Percentiles rank a stretch among this genome's conserved stretches.
Conservation (phyloP, 2,888 invertebrate genomes). For the Campoplex capitator region DNA sequence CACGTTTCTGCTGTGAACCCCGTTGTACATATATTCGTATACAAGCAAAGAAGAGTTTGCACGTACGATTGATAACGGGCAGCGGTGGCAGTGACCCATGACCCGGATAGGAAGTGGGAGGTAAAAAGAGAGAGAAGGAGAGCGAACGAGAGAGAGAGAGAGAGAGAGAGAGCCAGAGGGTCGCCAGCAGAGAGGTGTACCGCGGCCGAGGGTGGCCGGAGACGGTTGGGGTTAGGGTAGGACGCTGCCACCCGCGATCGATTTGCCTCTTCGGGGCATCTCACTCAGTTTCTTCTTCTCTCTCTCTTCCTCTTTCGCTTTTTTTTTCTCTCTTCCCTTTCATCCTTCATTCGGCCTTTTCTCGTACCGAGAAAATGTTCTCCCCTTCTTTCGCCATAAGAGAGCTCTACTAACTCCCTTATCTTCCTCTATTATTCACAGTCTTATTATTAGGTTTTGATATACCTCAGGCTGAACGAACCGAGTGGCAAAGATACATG, state of each 20-base stretch:
- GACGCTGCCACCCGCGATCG: constrained; percentile 78
- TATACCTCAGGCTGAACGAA: not conserved
- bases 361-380: constrained; percentile 46
- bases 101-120: constrained; percentile 80
- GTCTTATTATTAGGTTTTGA: constrained; percentile 38
- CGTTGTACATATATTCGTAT: constrained; percentile 54
- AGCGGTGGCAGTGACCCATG: constrained; percentile 84
- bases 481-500: constrained; percentile 26
- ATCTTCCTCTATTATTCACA: constrained; percentile 50
- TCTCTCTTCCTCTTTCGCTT: constrained; percentile 57
- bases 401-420: constrained; percentile 20
- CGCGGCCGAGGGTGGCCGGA: constrained; percentile 58
- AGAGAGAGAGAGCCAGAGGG: constrained; percentile 33
- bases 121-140: constrained; percentile 39
- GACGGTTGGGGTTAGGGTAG: constrained; percentile 78
- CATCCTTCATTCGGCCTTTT: constrained; percentile 54
- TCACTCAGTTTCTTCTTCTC: constrained; percentile 63
- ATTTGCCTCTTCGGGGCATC: constrained; percentile 73
- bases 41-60: constrained; percentile 62
- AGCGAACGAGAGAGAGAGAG: constrained; percentile 74
- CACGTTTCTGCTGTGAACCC: constrained; percentile 59
- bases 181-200: constrained; percentile 45
- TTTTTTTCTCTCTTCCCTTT: constrained; percentile 43
- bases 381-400: not conserved
- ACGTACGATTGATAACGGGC: constrained; percentile 73